These are phyloP conservation scores for Babyrousa celebensis DNA, from an alignment of 2,797 vertebrate genomes.

Conservation along the genomic window DNA sequence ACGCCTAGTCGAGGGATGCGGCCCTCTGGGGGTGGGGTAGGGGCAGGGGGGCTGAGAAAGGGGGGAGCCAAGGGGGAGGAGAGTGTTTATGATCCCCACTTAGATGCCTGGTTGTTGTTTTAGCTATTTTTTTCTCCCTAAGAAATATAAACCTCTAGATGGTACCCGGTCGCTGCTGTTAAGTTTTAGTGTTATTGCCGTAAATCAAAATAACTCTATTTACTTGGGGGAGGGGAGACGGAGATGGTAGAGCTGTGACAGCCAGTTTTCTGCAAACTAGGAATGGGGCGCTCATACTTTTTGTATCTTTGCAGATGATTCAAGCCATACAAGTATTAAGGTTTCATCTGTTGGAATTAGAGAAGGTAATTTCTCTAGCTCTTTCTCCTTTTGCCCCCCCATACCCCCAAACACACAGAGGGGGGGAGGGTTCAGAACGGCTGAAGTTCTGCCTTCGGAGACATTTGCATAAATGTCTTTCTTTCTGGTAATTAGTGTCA, in stretches of 20 bases:
- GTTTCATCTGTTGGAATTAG: conserved; percentile 99
- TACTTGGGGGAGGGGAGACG: conserved; percentile 84
- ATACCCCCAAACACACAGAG: conserved; percentile 70
- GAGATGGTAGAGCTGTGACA: conserved; percentile 69
- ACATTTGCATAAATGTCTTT: conserved; percentile 98
- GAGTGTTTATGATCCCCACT: conserved; percentile 90
- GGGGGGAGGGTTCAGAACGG: conserved; percentile 80
- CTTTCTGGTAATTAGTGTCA: conserved; percentile 99
- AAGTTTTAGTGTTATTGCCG: conserved; percentile 91
- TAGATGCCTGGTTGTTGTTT: conserved; percentile 86
- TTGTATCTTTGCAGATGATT: conserved; percentile 98
- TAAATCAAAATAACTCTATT: conserved; percentile 93
- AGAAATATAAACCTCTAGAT: conserved; percentile 89
- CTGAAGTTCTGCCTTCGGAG: conserved; percentile 91
- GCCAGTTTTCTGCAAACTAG: conserved; percentile 86
- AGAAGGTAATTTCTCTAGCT: conserved; percentile 96
- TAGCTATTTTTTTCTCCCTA: conserved; percentile 85
- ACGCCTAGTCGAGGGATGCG: conserved; percentile 24
- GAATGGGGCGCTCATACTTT: conserved; percentile 86
- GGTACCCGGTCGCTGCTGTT: conserved; percentile 90
- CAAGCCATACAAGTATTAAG: conserved; percentile 99
- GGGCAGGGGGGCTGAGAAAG: neutral
- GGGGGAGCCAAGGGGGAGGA: conserved; percentile 68
- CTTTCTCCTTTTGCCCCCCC: conserved; percentile 74
- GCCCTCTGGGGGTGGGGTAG: conserved; percentile 19